Evolutionary conservation across 2,888 invertebrate species (phyloP).

Genomic region (Temnothorax unifasciatus): DNA sequence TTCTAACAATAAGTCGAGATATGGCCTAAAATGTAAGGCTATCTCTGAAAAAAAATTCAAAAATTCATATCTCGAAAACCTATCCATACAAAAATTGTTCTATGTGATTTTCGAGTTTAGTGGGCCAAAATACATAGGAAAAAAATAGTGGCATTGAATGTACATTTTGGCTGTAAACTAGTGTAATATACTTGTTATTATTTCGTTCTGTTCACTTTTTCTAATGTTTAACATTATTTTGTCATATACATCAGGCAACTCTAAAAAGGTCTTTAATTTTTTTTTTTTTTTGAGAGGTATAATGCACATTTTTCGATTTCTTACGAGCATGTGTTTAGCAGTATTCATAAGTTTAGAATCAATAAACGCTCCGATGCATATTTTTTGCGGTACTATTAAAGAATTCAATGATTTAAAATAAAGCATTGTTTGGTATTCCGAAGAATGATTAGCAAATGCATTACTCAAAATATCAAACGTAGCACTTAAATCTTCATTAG

Average conservation of each 20-base stretch:
- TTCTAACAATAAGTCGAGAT: too few relatives aligned
- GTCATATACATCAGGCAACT: background rate
- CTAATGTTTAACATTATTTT: background rate
- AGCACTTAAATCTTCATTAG: slow-evolving; percentile 2
- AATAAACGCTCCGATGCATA: background rate
- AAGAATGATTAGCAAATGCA: slow-evolving; percentile 45
- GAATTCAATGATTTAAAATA: slow-evolving; percentile 52
- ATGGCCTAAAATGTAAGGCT: too few relatives aligned
- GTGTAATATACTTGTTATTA: slow-evolving; percentile 45
- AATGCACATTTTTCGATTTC: slow-evolving; percentile 11
- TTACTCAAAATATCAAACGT: slow-evolving; percentile 34
- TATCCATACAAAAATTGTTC: too few relatives aligned
- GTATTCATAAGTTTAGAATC: background rate
- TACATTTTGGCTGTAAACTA: too few relatives aligned
- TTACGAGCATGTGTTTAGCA: background rate
- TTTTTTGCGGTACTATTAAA: slow-evolving; percentile 20
- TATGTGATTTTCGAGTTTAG: too few relatives aligned
- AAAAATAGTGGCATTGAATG: too few relatives aligned
- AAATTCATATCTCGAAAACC: too few relatives aligned
- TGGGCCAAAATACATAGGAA: too few relatives aligned
- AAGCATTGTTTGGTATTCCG: slow-evolving; percentile 47
- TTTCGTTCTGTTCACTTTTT: background rate
- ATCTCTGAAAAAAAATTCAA: too few relatives aligned
- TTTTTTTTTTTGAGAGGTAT: background rate
- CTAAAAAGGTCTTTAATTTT: background rate